A percentile compares a stretch with the other conserved stretches of the same genome.
Evolutionary conservation across 2,888 invertebrate species (phyloP).

Genomic region (Pyralis farinalis): DNA sequence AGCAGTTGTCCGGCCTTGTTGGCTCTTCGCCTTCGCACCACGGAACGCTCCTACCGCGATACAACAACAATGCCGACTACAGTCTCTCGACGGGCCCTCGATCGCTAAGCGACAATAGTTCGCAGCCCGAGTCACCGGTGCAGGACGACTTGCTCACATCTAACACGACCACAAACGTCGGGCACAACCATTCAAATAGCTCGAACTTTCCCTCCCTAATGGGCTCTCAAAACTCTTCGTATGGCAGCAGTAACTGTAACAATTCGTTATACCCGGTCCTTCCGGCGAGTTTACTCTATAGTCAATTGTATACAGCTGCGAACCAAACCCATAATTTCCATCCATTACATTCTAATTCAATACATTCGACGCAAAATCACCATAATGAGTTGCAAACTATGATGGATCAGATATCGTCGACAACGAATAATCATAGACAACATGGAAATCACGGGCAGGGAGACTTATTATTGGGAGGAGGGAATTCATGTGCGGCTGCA

Average conservation of each 20-base stretch:
- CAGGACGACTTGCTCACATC: slow-evolving; percentile 88
- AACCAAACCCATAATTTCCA: slow-evolving; percentile 88
- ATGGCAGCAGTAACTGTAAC: slow-evolving; percentile 84
- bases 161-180: slow-evolving; percentile 82
- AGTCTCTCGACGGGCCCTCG: slow-evolving; percentile 85
- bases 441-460: slow-evolving; percentile 63
- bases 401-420: slow-evolving; percentile 88
- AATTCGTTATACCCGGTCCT: slow-evolving; percentile 89
- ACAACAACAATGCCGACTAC: slow-evolving; percentile 85
- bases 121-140: slow-evolving; percentile 90
- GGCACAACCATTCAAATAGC: slow-evolving; percentile 81
- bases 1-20: slow-evolving; percentile 84
- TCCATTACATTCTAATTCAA: slow-evolving; percentile 83
- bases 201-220: slow-evolving; percentile 84
- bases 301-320: slow-evolving; percentile 90
- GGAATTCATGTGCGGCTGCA: slow-evolving; percentile 80
- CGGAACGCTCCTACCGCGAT: slow-evolving; percentile 84
- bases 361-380: slow-evolving; percentile 83
- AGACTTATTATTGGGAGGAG: slow-evolving; percentile 77
- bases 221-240: slow-evolving; percentile 82
- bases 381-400: slow-evolving; percentile 87
- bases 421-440: slow-evolving; percentile 80
- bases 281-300: slow-evolving; percentile 90
- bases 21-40: slow-evolving; percentile 80
- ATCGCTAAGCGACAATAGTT: slow-evolving; percentile 90